Evolutionary conservation across 2,888 invertebrate genomes (phyloP).

Genomic region (Dicycla oo): DNA sequence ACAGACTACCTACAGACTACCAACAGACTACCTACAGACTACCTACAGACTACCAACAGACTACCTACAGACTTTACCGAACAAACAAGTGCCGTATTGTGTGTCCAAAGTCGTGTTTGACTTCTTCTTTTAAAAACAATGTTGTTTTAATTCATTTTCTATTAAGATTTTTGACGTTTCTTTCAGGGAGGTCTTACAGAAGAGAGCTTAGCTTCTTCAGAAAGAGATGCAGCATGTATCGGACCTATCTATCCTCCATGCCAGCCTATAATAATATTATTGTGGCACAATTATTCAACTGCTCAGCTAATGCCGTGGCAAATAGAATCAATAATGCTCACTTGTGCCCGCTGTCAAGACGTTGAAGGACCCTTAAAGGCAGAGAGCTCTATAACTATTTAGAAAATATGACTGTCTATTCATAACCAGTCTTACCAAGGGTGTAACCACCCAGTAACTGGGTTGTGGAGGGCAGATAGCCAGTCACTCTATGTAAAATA

Average conservation of each 20-base stretch:
- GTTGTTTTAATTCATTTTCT: not conserved
- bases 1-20: conserved; percentile 8
- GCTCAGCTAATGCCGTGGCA: too few relatives aligned
- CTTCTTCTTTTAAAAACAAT: not conserved
- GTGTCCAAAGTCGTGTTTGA: conserved; percentile 5
- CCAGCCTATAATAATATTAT: too few relatives aligned
- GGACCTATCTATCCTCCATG: not conserved
- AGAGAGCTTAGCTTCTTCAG: not conserved
- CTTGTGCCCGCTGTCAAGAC: too few relatives aligned
- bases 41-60: conserved; percentile 6
- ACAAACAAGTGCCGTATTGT: conserved; percentile 13
- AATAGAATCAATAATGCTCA: too few relatives aligned
- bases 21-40: conserved; percentile 8
- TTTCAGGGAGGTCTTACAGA: not conserved
- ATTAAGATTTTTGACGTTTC: not conserved
- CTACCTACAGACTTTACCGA: conserved; percentile 13
- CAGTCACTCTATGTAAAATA: too few relatives aligned
- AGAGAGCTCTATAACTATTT: not conserved
- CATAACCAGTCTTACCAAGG: too few relatives aligned
- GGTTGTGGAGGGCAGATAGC: too few relatives aligned
- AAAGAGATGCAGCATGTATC: not conserved
- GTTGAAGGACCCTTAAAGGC: not conserved
- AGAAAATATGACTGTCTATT: too few relatives aligned
- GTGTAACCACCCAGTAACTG: too few relatives aligned
- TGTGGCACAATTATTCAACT: too few relatives aligned